A percentile compares a stretch with the other conserved stretches of the same genome.
Evolutionary conservation across 2,888 invertebrate species (phyloP).

Genomic region (Lepidocyrtoides sp.): DNA sequence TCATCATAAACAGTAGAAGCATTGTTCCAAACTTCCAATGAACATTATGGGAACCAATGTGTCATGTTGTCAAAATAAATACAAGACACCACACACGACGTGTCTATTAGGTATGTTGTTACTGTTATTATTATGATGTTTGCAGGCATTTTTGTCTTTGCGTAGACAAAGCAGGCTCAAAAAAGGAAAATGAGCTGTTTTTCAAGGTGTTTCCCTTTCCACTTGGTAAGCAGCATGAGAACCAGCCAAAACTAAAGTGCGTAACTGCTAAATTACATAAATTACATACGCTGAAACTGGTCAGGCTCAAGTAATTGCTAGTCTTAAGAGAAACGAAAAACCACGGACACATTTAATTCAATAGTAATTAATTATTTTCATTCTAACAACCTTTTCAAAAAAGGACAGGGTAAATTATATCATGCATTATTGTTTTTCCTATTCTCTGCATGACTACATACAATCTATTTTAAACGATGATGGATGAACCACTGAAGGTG

Average conservation of each 20-base stretch:
- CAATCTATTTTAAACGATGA: background rate
- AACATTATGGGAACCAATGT: constrained; percentile 17
- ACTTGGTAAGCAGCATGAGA: background rate
- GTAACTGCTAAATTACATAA: background rate
- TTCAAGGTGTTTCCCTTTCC: constrained; percentile 25
- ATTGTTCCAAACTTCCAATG: background rate
- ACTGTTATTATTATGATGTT: background rate
- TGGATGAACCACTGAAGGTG: background rate
- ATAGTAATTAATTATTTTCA: background rate
- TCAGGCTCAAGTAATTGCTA: background rate
- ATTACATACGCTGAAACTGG: background rate
- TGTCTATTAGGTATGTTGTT: background rate
- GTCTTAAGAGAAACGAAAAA: background rate
- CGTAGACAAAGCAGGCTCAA: background rate
- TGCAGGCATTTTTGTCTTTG: background rate
- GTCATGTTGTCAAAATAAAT: constrained; percentile 10
- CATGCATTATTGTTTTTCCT: background rate
- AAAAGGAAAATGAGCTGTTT: background rate
- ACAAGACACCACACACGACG: background rate
- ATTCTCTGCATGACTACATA: background rate
- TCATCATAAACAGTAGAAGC: background rate
- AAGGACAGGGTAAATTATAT: background rate
- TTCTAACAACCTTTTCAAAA: background rate
- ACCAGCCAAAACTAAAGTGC: background rate
- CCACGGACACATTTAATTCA: background rate